Evolutionary conservation across 2,888 invertebrate species (phyloP), one percentile per base, ranked within the genome.

Genomic region (Nezara viridula): DNA sequence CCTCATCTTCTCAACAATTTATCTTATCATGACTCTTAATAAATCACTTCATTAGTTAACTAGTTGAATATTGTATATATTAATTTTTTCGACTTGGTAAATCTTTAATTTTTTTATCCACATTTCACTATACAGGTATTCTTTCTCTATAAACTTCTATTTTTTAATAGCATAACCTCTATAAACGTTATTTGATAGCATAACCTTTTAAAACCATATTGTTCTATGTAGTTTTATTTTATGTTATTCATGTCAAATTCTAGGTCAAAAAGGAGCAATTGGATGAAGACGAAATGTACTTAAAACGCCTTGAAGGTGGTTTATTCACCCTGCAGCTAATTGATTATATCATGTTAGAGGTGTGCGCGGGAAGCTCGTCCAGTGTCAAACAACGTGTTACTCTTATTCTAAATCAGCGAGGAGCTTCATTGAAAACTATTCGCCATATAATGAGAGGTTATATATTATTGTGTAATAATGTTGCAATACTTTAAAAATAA

Each of bases 261-360:
- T 19, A 86, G 81, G 86, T 60, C 86, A 90, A 89, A 73, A 89
- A 90, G 85, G 90, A 90, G 85, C 89, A 90, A 50, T 49, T 90
- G 85, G 94, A 94, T 90, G 96, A 97, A 91, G 98, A 98, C 91
- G 96, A 96, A 90, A 96, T 96, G 92, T 99, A 99, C 93, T 94
- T 99, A 90, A 96, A 96, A 92, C 94, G 98, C 90, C 93, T 99
- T 86, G 98, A 99, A 90, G 97, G 97, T 16, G 99, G 99, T 0
- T 94, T 99, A n/a, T 99, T 99, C 93, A 98, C 98, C 0, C 94
- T 99, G 89, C 99, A 99, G 93, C 94, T 98, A 88, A 96, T 99
- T 47, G 98, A 99, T 93, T 98, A 98, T 92, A 96, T 97, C 90
- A 95, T 97, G 92, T 93, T 97, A 89, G 97, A 97, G 94, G 95